These are phyloP conservation scores for Flabesymbios commensalis DNA, from an alignment of 2,888 invertebrate species.

Conservation along the genomic window DNA sequence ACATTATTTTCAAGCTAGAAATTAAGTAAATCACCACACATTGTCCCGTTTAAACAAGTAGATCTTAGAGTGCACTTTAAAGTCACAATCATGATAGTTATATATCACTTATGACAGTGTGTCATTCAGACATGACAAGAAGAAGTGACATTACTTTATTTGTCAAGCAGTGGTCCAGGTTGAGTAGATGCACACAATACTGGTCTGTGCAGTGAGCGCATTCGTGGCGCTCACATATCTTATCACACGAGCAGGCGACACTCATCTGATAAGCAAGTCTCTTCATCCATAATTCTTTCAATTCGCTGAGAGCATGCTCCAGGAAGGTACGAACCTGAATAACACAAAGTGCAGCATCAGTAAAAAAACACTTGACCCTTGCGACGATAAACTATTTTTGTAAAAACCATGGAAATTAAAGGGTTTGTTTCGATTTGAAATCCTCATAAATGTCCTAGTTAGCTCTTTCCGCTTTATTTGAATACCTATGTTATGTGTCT, in stretches of 20 bases:
- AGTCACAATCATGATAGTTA: too few relatives aligned
- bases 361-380: neutral
- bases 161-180: slow-evolving; percentile 62
- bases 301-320: slow-evolving; percentile 57
- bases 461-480: too few relatives aligned
- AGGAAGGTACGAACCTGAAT: slow-evolving; percentile 59
- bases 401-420: too few relatives aligned
- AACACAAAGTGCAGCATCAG: neutral
- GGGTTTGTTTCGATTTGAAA: too few relatives aligned
- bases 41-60: too few relatives aligned
- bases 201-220: slow-evolving; percentile 48
- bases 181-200: slow-evolving; percentile 60
- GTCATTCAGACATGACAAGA: too few relatives aligned
- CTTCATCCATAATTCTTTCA: slow-evolving; percentile 61
- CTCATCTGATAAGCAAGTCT: slow-evolving; percentile 56
- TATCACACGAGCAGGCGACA: slow-evolving; percentile 60
- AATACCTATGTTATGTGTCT: neutral
- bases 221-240: slow-evolving; percentile 54
- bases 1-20: too few relatives aligned
- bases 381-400: too few relatives aligned
- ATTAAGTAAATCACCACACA: too few relatives aligned
- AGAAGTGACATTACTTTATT: slow-evolving; percentile 61
- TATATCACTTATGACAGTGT: too few relatives aligned
- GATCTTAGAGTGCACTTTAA: too few relatives aligned
- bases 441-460: too few relatives aligned